Conservation (phyloP, 2,888 invertebrate genomes). For the Pristionchus mayeri region DNA sequence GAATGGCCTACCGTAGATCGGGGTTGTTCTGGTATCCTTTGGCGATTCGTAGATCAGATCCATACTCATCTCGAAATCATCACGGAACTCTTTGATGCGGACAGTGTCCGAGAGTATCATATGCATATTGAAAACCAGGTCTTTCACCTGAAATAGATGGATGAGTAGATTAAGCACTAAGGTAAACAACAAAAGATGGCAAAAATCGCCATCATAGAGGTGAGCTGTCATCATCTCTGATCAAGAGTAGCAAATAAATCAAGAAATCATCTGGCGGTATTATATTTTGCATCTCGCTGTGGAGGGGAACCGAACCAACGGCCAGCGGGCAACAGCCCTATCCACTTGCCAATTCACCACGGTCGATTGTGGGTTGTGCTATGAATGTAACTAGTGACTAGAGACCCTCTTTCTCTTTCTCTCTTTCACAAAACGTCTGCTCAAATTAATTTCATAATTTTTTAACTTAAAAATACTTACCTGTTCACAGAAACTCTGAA, state of each 20-base stretch:
- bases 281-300: constrained; percentile 49
- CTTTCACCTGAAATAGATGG: constrained; percentile 80
- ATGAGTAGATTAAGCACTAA: background rate
- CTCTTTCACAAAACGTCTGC: too few relatives aligned
- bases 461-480: too few relatives aligned
- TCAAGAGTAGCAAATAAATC: constrained; percentile 52
- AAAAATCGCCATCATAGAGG: constrained; percentile 41
- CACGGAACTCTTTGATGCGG: constrained; percentile 95
- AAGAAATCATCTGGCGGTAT: background rate
- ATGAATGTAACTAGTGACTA: background rate
- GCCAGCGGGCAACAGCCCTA: background rate
- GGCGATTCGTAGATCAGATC: constrained; percentile 98
- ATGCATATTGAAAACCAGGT: constrained; percentile 94
- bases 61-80: constrained; percentile 97
- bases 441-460: too few relatives aligned
- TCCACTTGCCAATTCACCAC: constrained; percentile 26
- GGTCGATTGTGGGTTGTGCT: background rate
- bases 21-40: constrained; percentile 92
- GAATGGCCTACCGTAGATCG: constrained; percentile 81
- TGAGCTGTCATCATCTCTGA: constrained; percentile 48
- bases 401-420: constrained; percentile 31
- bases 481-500: constrained; percentile 63
- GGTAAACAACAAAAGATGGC: background rate
- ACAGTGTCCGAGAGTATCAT: constrained; percentile 99
- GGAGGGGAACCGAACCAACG: constrained; percentile 47